These are phyloP conservation scores for Scaptomyza tumidula DNA, from an alignment of 2,888 invertebrate species.

Conservation along the genomic window DNA sequence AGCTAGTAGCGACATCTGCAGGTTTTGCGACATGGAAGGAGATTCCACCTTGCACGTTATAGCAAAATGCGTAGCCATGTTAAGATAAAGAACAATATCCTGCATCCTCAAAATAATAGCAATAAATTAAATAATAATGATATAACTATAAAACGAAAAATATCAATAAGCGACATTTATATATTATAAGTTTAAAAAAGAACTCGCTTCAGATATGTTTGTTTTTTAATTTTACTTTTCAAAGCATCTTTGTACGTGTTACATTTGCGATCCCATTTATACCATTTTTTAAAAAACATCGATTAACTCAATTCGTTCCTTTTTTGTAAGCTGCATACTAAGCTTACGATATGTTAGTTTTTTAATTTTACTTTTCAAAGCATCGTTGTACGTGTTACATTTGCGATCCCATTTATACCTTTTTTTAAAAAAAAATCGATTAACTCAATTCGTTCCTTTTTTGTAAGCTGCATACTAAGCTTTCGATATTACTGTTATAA, in stretches of 20 bases:
- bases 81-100: no score
- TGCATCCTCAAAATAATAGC: no score
- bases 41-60: no score
- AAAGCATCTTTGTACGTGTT: neutral
- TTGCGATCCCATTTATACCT: no score
- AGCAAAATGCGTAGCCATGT: no score
- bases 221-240: no score
- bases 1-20: no score
- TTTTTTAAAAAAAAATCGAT: neutral
- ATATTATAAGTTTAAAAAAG: neutral
- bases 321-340: conserved; percentile 21
- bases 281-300: neutral
- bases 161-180: no score
- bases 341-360: neutral
- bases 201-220: neutral
- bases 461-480: conserved; percentile 25
- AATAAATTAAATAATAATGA: no score
- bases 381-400: neutral
- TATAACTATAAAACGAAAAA: no score
- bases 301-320: neutral
- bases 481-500: conserved; percentile 4
- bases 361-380: no score
- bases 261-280: neutral
- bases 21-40: no score
- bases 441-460: neutral